Conservation (phyloP, 2,888 invertebrate species). For the Acleris sparsana region DNA sequence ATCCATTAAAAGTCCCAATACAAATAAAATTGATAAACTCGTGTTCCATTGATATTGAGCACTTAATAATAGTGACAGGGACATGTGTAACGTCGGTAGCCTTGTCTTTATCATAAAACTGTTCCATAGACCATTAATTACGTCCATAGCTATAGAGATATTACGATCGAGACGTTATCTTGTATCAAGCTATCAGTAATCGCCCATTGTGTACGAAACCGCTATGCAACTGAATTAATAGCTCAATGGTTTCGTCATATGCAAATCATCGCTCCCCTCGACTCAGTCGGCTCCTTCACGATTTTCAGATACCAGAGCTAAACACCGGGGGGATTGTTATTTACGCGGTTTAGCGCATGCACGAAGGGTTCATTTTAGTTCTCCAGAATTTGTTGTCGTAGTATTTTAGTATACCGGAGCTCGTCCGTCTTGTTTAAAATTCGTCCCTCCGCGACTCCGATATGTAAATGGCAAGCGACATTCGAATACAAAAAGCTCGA, state of each 20-base stretch:
- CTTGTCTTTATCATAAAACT: conserved; percentile 26
- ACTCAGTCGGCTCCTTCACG: background rate
- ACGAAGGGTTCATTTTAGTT: background rate
- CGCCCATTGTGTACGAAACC: conserved; percentile 40
- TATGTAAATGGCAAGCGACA: conserved; percentile 80
- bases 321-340: conserved; percentile 12
- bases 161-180: conserved; percentile 33
- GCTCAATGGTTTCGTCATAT: conserved; percentile 65
- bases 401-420: conserved; percentile 57
- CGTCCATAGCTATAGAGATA: conserved; percentile 22
- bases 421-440: conserved; percentile 74
- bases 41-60: background rate
- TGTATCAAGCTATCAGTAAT: conserved; percentile 29
- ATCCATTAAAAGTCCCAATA: background rate
- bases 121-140: conserved; percentile 27
- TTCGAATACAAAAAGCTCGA: conserved; percentile 83
- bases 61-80: conserved; percentile 1
- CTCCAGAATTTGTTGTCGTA: conserved; percentile 7
- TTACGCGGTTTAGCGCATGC: conserved; percentile 9
- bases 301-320: conserved; percentile 18
- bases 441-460: conserved; percentile 72
- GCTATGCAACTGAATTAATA: conserved; percentile 50
- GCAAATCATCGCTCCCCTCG: conserved; percentile 53
- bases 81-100: conserved; percentile 21
- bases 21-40: background rate